phyloP scores from a whole-genome alignment of 2,113 vertebrate species.

The Carettochelys insculpta region DNA sequence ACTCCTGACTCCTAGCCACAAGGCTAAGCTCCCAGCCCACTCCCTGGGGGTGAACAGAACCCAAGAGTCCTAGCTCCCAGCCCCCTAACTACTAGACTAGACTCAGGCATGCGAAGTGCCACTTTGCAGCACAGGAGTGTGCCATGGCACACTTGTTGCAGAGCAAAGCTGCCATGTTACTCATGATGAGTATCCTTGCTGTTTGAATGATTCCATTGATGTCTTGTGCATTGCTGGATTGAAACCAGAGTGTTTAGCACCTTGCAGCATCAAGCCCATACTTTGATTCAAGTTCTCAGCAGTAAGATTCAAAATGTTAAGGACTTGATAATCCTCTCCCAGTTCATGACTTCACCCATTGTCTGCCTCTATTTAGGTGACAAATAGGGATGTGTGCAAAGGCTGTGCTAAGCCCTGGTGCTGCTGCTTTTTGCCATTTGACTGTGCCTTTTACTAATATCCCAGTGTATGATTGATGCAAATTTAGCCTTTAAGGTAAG shows the following conservation, averaged over 20 bases:
- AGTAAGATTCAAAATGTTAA: conserved; percentile 8
- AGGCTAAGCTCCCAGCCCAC: too few species aligned
- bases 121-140: too few species aligned
- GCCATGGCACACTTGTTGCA: too few species aligned
- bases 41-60: too few species aligned
- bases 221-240: neutral
- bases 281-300: conserved; percentile 38
- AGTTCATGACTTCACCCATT: neutral
- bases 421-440: conserved; percentile 44
- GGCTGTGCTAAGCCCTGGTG: conserved; percentile 9
- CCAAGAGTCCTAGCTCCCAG: too few species aligned
- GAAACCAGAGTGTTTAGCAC: neutral
- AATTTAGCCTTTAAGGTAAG: neutral
- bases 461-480: neutral
- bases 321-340: neutral
- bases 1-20: too few species aligned
- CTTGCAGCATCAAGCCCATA: neutral
- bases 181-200: neutral
- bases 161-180: neutral
- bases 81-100: too few species aligned
- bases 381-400: neutral
- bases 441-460: conserved; percentile 1
- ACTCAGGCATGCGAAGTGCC: too few species aligned
- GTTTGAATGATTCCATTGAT: neutral
- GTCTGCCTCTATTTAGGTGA: neutral